Percentiles rank a stretch among this genome's conserved stretches.
phyloP scores from a whole-genome alignment of 2,888 invertebrate species.

The Stenolophus ochropezus region DNA sequence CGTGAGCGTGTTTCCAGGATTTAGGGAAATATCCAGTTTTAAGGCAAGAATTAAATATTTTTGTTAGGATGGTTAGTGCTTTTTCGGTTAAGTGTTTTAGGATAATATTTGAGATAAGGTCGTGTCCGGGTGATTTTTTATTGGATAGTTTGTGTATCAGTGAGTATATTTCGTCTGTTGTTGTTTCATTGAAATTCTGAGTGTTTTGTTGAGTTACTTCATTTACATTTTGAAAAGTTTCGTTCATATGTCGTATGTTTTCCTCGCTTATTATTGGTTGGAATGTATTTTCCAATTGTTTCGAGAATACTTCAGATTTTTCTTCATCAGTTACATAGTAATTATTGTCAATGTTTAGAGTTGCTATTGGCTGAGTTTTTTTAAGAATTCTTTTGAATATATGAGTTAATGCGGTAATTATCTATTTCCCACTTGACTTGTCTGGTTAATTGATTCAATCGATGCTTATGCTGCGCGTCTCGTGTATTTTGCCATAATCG shows the following conservation, averaged over 20 bases:
- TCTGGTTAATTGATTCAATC: not conserved
- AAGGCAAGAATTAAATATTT: not conserved
- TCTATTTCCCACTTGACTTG: conserved; percentile 13
- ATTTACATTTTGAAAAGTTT: not conserved
- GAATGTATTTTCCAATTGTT: not conserved
- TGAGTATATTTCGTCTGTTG: not conserved
- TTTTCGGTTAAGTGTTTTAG: not conserved
- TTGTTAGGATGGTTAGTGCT: not conserved
- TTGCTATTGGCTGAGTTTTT: not conserved
- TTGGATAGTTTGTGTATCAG: not conserved
- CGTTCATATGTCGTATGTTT: not conserved
- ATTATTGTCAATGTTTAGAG: too few relatives aligned
- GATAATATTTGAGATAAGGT: not conserved
- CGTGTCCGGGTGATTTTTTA: not conserved
- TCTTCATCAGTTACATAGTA: too few relatives aligned
- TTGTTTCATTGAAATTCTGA: not conserved
- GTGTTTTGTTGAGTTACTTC: not conserved
- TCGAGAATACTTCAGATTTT: too few relatives aligned
- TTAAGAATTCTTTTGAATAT: not conserved
- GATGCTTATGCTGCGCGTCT: not conserved
- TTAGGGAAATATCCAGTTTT: not conserved
- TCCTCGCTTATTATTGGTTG: not conserved
- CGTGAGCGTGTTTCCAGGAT: not conserved
- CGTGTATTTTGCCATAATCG: conserved; percentile 16
- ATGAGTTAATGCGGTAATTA: not conserved